Percentiles rank a stretch among this genome's conserved stretches.
These are phyloP conservation scores for Myrmophylax atrothorax DNA, from an alignment of 2,113 vertebrate genomes.

Conservation along the genomic window DNA sequence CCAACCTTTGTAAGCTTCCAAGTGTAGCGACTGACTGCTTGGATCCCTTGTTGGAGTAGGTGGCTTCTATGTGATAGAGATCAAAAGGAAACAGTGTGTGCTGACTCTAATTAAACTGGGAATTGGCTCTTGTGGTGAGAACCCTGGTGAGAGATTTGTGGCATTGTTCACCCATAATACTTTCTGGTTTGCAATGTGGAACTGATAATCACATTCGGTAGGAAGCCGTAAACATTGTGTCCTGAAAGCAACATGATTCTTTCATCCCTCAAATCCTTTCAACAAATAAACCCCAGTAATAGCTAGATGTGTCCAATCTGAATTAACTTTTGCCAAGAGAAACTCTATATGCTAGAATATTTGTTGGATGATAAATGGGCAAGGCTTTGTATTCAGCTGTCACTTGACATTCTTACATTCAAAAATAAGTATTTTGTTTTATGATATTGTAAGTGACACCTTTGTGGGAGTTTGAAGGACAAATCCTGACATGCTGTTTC, in stretches of 20 bases:
- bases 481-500: not conserved
- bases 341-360: constrained; percentile 16
- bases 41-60: not conserved
- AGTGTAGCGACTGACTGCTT: not conserved
- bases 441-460: not conserved
- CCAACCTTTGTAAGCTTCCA: not conserved
- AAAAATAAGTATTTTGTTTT: not conserved
- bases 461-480: not conserved
- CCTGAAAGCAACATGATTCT: constrained; percentile 52
- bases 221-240: constrained; percentile 29
- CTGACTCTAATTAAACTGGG: constrained; percentile 34
- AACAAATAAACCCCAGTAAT: not conserved
- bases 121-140: constrained; percentile 49
- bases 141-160: constrained; percentile 1
- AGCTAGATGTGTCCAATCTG: constrained; percentile 36
- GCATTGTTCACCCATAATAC: constrained; percentile 7
- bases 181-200: constrained; percentile 10
- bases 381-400: constrained; percentile 54
- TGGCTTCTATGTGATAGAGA: not conserved
- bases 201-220: constrained; percentile 33
- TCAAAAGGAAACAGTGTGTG: not conserved
- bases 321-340: constrained; percentile 54
- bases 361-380: constrained; percentile 27
- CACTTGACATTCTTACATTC: not conserved
- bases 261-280: constrained; percentile 23